Evolutionary conservation across 2,888 invertebrate genomes (phyloP).

Genomic region (Azorinus chamasolen): DNA sequence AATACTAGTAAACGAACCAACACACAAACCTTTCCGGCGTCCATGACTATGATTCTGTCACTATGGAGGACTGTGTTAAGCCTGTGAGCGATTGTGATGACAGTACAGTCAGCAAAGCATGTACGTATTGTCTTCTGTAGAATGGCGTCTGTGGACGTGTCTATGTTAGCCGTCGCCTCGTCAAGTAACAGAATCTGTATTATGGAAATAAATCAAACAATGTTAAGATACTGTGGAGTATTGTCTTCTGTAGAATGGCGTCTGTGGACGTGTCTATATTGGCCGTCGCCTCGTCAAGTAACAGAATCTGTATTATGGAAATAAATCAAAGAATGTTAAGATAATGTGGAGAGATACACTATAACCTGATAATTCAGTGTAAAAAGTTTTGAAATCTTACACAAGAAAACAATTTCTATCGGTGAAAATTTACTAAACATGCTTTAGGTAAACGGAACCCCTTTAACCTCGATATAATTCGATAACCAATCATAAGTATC

Average conservation of each 20-base stretch:
- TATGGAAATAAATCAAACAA: too few species aligned
- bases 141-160: conserved; percentile 88
- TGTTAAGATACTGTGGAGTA: too few species aligned
- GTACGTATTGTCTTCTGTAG: conserved; percentile 88
- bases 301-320: conserved; percentile 87
- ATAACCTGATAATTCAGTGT: too few species aligned
- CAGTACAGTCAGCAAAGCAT: conserved; percentile 88
- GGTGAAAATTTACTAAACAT: too few species aligned
- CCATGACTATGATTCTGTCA: conserved; percentile 66
- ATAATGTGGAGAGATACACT: too few species aligned
- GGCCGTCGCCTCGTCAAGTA: conserved; percentile 82
- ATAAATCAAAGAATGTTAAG: too few species aligned
- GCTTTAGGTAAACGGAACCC: too few species aligned
- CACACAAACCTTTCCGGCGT: conserved; percentile 40
- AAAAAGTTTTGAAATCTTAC: too few species aligned
- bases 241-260: conserved; percentile 87
- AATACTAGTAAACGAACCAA: too few species aligned
- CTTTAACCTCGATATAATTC: too few species aligned
- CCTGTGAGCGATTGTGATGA: conserved; percentile 89
- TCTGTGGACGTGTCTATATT: conserved; percentile 88
- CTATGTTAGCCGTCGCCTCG: conserved; percentile 86
- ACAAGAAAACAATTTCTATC: too few species aligned
- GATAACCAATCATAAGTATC: too few species aligned
- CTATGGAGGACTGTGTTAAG: conserved; percentile 88
- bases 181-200: conserved; percentile 86